Evolutionary conservation across 2,888 invertebrate genomes (phyloP), one percentile per base, ranked within the genome.

Genomic region (Chromoteleia sp.): DNA sequence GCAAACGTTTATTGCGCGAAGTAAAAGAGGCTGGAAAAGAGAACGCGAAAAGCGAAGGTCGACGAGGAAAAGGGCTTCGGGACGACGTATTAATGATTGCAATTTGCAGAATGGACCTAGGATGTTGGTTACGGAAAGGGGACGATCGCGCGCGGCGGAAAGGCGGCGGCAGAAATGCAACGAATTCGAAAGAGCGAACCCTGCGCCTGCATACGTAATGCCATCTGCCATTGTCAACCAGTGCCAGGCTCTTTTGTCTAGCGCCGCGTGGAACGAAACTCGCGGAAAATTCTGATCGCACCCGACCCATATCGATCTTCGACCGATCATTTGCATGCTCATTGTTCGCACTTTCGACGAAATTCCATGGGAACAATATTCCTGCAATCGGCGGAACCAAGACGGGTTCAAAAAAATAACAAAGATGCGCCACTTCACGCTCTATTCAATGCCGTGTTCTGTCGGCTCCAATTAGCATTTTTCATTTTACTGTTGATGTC

Each of bases 241-340:
- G 85, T 84, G 87, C 84, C 84, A 77, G 75, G 83, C 85, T 86
- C 89, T 89, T 89, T 89, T 89, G 89, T 89, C 89, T 89, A 87
- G 86, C 80, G 83, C 77, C 83, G 85, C 81, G 83, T 83, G 84
- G 86, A 83, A 85, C 84, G 81, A 86, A 85, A 85, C 84, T 85
- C 87, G 88, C 88, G 88, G 89, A 90, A 90, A 91, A 91, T 91
- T 90, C 90, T 89, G 91, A 91, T 90, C 89, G 89, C 87, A 87
- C 87, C 85, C 86, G 85, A 86, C 85, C 89, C 87, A 85, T 89
- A 91, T 91, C 91, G 91, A 91, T 91, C 91, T 91, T 91, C 89
- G 90, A 86, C 91, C 90, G 91, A 91, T 91, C 91, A 91, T 91
- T 91, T 91, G 91, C 91, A 91, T 91, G 88, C 90, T 91, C 90